A percentile compares a stretch with the other conserved stretches of the same genome.
phyloP scores from a whole-genome alignment of 2,113 vertebrate species.

The Daphoenositta chrysoptera region DNA sequence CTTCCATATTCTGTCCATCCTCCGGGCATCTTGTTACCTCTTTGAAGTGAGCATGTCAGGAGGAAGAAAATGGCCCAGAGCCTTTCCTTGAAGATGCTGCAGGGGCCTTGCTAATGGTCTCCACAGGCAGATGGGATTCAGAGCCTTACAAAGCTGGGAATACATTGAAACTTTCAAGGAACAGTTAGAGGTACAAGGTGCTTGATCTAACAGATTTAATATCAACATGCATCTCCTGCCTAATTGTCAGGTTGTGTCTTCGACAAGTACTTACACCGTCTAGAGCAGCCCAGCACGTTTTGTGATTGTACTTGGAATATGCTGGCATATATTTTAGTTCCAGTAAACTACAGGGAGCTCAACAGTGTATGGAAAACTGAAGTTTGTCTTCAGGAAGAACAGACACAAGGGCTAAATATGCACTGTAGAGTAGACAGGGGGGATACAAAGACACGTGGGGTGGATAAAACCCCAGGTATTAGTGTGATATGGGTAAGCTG shows the following conservation, averaged over 20 bases:
- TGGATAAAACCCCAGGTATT: not conserved
- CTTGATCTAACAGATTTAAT: not conserved
- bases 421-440: not conserved
- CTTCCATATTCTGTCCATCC: not conserved
- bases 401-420: not conserved
- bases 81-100: slow-evolving; percentile 15
- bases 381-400: not conserved
- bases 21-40: not conserved
- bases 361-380: not conserved
- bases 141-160: not conserved
- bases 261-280: not conserved
- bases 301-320: not conserved
- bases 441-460: not conserved
- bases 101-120: not conserved
- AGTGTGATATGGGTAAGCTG: not conserved
- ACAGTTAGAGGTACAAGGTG: not conserved
- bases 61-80: not conserved
- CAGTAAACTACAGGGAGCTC: not conserved
- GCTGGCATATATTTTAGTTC: not conserved
- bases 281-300: not conserved
- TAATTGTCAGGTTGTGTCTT: not conserved
- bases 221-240: not conserved
- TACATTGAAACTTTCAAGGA: not conserved
- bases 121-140: not conserved
- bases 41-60: not conserved